Conservation (phyloP, 92 coral and sea anemone species). For the Epizoanthus scotinus region DNA sequence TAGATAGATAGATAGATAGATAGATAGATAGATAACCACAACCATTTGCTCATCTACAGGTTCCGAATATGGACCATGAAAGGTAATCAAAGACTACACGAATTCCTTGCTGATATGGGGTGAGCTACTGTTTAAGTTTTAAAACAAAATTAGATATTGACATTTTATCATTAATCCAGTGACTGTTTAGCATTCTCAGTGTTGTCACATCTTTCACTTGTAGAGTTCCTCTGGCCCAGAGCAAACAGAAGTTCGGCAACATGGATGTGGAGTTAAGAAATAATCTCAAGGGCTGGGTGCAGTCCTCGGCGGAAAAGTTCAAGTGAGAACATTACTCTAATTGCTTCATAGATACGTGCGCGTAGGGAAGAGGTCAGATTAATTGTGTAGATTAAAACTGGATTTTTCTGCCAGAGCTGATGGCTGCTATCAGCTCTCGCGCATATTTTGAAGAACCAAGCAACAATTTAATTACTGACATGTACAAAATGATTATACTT, state of each 20-base stretch:
- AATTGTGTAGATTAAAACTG: no score
- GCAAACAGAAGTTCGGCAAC: slow-evolving; percentile 76
- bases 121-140: slow-evolving; percentile 22
- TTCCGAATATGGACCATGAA: slow-evolving; percentile 97
- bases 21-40: no score
- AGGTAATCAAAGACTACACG: slow-evolving; percentile 83
- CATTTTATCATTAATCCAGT: neutral
- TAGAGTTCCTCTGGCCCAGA: slow-evolving; percentile 91
- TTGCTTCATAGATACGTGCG: no score
- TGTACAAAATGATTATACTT: no score
- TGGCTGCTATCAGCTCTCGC: no score
- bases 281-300: slow-evolving; percentile 84
- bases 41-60: slow-evolving; percentile 43
- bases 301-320: slow-evolving; percentile 80
- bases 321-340: slow-evolving; percentile 58
- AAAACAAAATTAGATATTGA: neutral
- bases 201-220: neutral
- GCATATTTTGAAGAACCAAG: no score
- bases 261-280: slow-evolving; percentile 93
- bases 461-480: no score
- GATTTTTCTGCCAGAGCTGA: no score
- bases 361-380: no score
- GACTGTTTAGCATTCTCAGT: neutral
- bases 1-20: no score
- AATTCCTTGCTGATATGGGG: slow-evolving; percentile 98